Base-by-base conservation (phyloP, 2,797 vertebrate species). In the Arctocebus calabarensis region DNA sequence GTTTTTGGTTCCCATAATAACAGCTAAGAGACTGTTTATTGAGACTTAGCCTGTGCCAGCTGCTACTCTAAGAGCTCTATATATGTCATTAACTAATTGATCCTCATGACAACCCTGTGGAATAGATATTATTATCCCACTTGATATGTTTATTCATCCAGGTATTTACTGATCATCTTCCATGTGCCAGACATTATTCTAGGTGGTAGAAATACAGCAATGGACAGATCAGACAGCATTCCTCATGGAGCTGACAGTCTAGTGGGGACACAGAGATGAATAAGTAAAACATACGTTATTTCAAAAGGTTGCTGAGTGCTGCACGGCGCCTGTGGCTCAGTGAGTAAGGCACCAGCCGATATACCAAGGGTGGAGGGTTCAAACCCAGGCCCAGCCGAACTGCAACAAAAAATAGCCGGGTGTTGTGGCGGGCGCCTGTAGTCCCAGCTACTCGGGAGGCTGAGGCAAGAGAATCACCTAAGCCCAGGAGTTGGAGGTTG, bases 111-210 rank as follows among this genome's bases (percentile, higher is more conserved):
- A 61, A 27, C 68, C 29, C 37, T 55, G 45, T 37, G 71, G 90
- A 83, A 22, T 84, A n/a, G 40, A 27, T 43, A 32, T 48, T 74
- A 3, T 40, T 74, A 3, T 70, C n/a, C 57, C 73, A 78, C 45
- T 73, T 91, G 77, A 66, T 19, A 71, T 73, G 84, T 66, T 19
- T 71, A 85, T 81, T 57, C 59, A 59, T 82, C 90, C 71, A 88
- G 78, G 19, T 70, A 78, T 59, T 78, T 57, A 70, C n/a, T 70
- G 64, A 57, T 84, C 55, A 7, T 70, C 34, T 34, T 62, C 20
- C 75, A 11, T 13, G 34, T 29, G 19, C 40, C 57, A 74, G 77
- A 34, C 64, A 71, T 62, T 40, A 10, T 74, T 89, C 52, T 82
- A 81, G 52, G 45, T 9, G 11, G 48, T 34, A 7, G 48, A 89